Evolutionary conservation across 2,797 vertebrate species (phyloP).

Genomic region (Hemibagrus guttatus): DNA sequence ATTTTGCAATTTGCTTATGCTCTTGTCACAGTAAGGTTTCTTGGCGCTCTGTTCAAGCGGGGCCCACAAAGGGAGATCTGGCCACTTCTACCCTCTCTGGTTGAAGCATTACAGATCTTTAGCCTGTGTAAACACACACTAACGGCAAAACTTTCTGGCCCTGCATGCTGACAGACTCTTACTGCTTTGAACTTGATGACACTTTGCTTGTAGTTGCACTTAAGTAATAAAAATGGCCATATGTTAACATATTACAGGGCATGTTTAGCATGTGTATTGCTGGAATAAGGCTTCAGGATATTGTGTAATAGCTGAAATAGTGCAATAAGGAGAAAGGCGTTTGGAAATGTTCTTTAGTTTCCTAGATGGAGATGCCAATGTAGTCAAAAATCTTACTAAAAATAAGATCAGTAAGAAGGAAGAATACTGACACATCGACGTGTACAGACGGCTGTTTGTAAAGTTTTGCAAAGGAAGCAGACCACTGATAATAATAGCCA

Average conservation of each 20-base stretch:
- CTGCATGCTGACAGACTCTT: slow-evolving; percentile 33
- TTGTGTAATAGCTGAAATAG: too few species aligned
- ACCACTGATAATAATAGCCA: neutral
- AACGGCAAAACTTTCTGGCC: slow-evolving; percentile 33
- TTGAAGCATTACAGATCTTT: slow-evolving; percentile 52
- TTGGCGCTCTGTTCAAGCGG: slow-evolving; percentile 36
- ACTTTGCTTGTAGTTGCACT: slow-evolving; percentile 2
- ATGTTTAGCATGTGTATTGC: neutral
- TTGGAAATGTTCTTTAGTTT: neutral
- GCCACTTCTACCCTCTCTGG: slow-evolving; percentile 41
- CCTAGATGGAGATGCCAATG: neutral
- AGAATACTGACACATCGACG: neutral
- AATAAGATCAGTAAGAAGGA: neutral
- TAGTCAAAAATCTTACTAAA: neutral
- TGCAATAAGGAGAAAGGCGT: neutral
- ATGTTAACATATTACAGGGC: neutral
- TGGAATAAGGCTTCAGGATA: neutral
- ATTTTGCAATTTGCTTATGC: neutral
- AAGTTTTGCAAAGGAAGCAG: neutral
- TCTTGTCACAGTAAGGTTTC: slow-evolving; percentile 45
- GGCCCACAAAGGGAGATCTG: slow-evolving; percentile 44
- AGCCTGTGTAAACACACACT: slow-evolving; percentile 53
- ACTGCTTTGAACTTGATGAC: slow-evolving; percentile 38
- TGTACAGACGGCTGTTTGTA: neutral
- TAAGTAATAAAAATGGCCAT: neutral